Conservation (phyloP, 1,140 invertebrate genomes). For the Macrotrachela quadricornifera region DNA sequence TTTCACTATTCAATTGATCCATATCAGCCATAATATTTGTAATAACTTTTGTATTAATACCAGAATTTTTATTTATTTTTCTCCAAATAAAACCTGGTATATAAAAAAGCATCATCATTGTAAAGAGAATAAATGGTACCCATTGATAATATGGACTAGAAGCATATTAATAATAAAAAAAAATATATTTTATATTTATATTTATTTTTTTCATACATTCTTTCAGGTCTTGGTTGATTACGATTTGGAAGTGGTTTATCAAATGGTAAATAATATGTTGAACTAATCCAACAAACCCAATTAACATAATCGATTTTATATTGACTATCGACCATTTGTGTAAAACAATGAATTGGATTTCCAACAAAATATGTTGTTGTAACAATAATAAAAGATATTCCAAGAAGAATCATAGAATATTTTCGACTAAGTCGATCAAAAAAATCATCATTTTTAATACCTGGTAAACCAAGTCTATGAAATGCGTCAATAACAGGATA, state of each 20-base stretch:
- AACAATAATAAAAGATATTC: constrained; percentile 59
- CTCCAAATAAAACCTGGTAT: constrained; percentile 6
- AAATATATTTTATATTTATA: too few species aligned
- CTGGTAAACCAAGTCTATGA: too few species aligned
- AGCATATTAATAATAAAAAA: too few species aligned
- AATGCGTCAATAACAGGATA: too few species aligned
- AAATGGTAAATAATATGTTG: constrained; percentile 33
- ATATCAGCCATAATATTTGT: not conserved
- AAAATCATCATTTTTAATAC: constrained; percentile 16
- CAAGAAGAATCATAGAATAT: constrained; percentile 47
- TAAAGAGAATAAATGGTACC: constrained; percentile 9
- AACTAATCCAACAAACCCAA: constrained; percentile 30
- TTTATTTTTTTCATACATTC: not conserved
- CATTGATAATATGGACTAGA: constrained; percentile 6
- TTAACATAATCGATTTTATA: constrained; percentile 19
- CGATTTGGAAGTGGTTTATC: constrained; percentile 16
- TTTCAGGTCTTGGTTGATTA: not conserved
- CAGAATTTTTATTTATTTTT: not conserved
- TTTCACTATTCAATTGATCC: not conserved
- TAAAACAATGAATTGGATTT: constrained; percentile 58
- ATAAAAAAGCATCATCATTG: constrained; percentile 6
- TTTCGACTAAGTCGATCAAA: constrained; percentile 14
- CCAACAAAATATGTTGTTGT: constrained; percentile 75
- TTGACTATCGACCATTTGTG: constrained; percentile 13
- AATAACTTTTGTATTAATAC: constrained; percentile 5